Base-by-base conservation (phyloP, 2,797 vertebrate species). In the Clarias laeviceps region DNA sequence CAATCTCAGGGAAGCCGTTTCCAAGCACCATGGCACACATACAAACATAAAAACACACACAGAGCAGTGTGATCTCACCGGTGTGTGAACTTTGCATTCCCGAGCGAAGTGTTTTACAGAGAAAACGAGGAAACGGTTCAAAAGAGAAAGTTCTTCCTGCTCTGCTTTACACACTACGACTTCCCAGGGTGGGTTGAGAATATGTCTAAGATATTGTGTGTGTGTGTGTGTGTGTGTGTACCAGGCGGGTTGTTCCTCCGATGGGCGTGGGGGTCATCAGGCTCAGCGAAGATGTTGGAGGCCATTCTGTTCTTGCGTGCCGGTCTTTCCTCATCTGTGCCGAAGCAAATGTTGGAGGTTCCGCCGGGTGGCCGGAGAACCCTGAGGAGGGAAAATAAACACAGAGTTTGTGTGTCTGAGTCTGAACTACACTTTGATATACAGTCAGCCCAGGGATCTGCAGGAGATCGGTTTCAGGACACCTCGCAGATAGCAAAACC, bases 361-460 rank as follows among this genome's bases (percentile, higher is more conserved):
- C 98, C 97, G 0, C 98, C 98, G 0, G 98, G 98, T 90, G 98
- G 98, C 86, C 97, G 95, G 93, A 98, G 95, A 89, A 99, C 96
- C 93, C 97, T 99, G 79, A 57, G 74, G 54, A 84, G 22, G 80
- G 57, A 29, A 45, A 29, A 70, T 22, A 24, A 12, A 57, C 84
- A 45, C 20, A 1, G 40, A 11, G 8, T 45, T 45, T 45, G 22
- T 24, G 69, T 27, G 72, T 22, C 27, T 50, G 32, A 54, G n/a
- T 79, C 59, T 40, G 29, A 79, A 62, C 3, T 15, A 50, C 14
- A 8, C 24, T 1, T 12, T 2, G 29, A 34, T 34, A 34, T 17
- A 45, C 40, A 9, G 8, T 45, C 40, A 45, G 40, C 0, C 40
- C 40, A 45, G 8, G 40, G 40, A 45, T 45, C 40, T 11, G 40